These are phyloP conservation scores for Siphamia tubifer DNA, from an alignment of 2,113 vertebrate species.

Conservation along the genomic window DNA sequence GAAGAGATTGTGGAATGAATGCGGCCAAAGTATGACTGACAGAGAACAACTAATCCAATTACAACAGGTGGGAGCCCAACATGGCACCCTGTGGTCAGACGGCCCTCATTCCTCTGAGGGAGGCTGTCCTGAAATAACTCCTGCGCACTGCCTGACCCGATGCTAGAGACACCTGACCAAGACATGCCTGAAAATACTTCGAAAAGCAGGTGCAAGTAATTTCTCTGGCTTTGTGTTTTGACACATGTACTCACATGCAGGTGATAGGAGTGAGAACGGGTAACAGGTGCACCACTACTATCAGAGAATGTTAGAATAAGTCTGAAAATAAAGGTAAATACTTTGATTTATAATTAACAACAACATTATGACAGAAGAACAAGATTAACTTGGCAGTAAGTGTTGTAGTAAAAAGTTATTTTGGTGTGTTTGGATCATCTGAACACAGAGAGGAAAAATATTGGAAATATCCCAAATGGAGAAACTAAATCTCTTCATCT, in stretches of 20 bases:
- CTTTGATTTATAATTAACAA: neutral
- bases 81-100: slow-evolving; percentile 33
- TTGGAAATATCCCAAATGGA: slow-evolving; percentile 29
- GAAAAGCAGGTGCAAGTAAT: slow-evolving; percentile 54
- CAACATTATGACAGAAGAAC: neutral
- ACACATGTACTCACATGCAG: neutral
- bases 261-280: slow-evolving; percentile 7
- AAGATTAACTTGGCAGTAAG: neutral
- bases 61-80: slow-evolving; percentile 44
- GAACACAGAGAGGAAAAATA: slow-evolving; percentile 20
- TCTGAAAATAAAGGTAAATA: neutral
- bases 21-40: slow-evolving; percentile 43
- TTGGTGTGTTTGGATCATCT: slow-evolving; percentile 17
- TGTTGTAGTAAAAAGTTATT: neutral
- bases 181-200: slow-evolving; percentile 24
- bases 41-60: slow-evolving; percentile 57
- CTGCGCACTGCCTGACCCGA: slow-evolving; percentile 5
- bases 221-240: neutral
- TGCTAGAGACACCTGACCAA: slow-evolving; percentile 34
- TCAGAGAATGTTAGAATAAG: neutral
- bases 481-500: slow-evolving; percentile 53
- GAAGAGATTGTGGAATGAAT: slow-evolving; percentile 24
- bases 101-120: slow-evolving; percentile 14
- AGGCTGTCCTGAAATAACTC: slow-evolving; percentile 44
- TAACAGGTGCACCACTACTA: slow-evolving; percentile 19